Conservation (phyloP, 2,797 vertebrate species). For the Linurgus olivaceus region DNA sequence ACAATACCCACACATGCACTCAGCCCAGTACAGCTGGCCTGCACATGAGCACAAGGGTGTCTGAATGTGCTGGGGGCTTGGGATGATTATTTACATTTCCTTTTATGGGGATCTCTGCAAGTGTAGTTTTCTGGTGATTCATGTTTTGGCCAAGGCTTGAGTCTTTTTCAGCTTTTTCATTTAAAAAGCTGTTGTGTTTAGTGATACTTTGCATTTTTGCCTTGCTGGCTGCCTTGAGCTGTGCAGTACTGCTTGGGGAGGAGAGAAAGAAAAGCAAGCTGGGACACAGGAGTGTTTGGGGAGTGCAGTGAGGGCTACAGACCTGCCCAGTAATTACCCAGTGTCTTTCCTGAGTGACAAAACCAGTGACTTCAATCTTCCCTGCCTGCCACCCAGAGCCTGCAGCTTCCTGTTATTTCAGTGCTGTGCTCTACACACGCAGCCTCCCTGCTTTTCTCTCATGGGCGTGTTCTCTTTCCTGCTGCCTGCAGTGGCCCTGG, state of each 20-base stretch:
- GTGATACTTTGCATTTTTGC: not conserved
- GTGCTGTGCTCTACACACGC: fast-evolving
- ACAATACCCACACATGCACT: not conserved
- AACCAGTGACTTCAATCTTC: not conserved
- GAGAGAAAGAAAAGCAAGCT: fast-evolving
- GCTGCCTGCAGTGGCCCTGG: not conserved
- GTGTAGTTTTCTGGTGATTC: constrained; percentile 26
- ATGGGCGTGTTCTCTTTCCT: not conserved
- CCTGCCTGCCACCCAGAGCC: not conserved
- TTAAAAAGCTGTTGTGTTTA: not conserved
- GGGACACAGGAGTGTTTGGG: not conserved
- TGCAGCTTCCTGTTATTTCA: not conserved
- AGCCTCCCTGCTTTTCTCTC: not conserved
- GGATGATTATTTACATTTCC: constrained; percentile 1
- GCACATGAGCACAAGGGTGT: not conserved
- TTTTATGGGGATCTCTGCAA: constrained; percentile 42
- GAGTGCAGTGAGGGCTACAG: not conserved
- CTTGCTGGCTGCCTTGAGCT: not conserved
- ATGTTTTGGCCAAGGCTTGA: not conserved
- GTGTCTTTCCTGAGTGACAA: not conserved
- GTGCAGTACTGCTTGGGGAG: fast-evolving
- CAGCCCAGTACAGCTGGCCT: not conserved
- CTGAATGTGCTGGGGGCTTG: not conserved
- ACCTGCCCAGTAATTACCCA: not conserved
- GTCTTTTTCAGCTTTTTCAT: not conserved